Percentiles rank a stretch among this genome's conserved stretches.
These are phyloP conservation scores for Chloropsis cyanopogon DNA, from an alignment of 2,113 vertebrate species.

Conservation along the genomic window DNA sequence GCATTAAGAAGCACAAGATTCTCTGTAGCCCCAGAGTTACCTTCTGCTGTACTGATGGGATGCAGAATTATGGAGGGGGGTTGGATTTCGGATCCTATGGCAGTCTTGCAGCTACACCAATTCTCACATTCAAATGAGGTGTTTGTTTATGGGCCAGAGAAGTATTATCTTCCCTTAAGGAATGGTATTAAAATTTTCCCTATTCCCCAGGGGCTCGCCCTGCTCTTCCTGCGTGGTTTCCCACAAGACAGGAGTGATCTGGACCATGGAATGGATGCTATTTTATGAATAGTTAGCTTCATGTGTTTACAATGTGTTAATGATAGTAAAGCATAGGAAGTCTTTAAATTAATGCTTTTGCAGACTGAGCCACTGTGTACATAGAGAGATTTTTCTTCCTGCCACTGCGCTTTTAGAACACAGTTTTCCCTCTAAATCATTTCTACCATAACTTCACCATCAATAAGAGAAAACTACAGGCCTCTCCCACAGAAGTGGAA, in stretches of 20 bases:
- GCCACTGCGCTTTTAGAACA: not conserved
- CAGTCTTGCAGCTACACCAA: not conserved
- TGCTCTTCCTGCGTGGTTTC: not conserved
- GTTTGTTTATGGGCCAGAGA: not conserved
- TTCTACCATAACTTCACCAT: not conserved
- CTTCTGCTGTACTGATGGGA: not conserved
- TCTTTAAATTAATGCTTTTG: conserved; percentile 42
- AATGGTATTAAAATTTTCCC: not conserved
- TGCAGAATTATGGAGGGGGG: not conserved
- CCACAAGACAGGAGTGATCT: not conserved
- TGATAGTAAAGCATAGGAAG: conserved; percentile 37
- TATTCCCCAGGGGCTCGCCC: not conserved
- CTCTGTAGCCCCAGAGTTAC: not conserved
- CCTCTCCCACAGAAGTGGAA: not conserved
- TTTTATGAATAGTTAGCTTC: conserved; percentile 47
- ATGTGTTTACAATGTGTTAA: conserved; percentile 60
- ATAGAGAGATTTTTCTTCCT: not conserved
- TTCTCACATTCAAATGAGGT: not conserved
- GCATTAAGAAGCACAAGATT: not conserved
- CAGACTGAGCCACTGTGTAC: not conserved
- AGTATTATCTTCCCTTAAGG: not conserved
- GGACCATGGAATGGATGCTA: conserved; percentile 27
- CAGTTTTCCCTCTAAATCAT: not conserved
- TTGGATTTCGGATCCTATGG: not conserved
- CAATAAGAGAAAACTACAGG: not conserved